Base-by-base conservation (phyloP, 23 tunicate genomes). In the Halocynthia aurantium region DNA sequence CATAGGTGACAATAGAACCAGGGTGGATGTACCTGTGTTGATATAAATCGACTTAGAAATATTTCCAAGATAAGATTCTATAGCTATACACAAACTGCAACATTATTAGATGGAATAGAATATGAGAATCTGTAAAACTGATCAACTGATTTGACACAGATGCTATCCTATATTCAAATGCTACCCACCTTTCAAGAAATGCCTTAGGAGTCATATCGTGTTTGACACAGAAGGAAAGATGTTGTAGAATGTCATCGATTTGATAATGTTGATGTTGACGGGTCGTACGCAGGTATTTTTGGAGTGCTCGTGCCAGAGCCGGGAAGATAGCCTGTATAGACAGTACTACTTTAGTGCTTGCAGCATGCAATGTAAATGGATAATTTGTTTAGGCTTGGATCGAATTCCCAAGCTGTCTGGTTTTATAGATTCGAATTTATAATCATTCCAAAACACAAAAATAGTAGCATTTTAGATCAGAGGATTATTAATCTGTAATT, bases 171-270 rank as follows among this genome's bases (percentile, higher is more conserved):
- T n/a, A n/a, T n/a, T n/a, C n/a, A 31, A 31, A 31, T 31, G 44
- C 13, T 15, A 52, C 51, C 2, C 52, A 94, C 94, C 87, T 71
- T 49, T 94, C 84, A 40, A 94, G 87, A 71, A 94, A 94, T 17
- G 99, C 95, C 70, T 82, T 88, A 6, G 99, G 91, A 7, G 87
- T 75, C 99, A 94, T 94, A 57, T 94, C 99, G 57, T 94, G 77
- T 65, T 85, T 88, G 66, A 94, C 81, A 73, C 99, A 94, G 62
- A 80, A 90, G 20, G 91, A 77, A 13, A 94, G 82, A 84, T 94
- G 99, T 54, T 94, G 69, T 40, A 87, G 77, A 67, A 94, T 94
- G 55, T 89, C 88, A n/a, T 81, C 96, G 22, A 94, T 82, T 40
- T 84, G 73, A 63, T 94, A 94, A 74, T 94, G 99, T 52, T 85